phyloP scores from a whole-genome alignment of 92 coral and sea anemone species.

The Zoanthus solanderi region DNA sequence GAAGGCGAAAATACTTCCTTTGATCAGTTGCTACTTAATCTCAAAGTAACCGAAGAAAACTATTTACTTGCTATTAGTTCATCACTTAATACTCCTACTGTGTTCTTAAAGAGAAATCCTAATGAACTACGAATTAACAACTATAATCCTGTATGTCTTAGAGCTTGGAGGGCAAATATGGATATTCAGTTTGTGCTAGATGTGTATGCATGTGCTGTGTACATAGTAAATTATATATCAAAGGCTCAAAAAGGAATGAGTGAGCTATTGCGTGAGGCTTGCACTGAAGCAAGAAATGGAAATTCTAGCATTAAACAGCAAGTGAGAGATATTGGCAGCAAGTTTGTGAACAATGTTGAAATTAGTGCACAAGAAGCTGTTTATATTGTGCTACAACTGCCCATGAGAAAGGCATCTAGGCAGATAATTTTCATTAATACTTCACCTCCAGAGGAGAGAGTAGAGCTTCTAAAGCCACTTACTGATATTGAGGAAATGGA shows the following conservation, averaged over 20 bases:
- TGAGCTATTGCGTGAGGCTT: constrained; percentile 1
- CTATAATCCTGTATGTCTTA: not conserved
- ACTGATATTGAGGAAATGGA: constrained; percentile 43
- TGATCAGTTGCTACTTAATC: constrained; percentile 47
- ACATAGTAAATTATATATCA: not conserved
- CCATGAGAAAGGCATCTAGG: not conserved
- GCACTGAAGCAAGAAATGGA: not conserved
- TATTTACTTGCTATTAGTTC: constrained; percentile 58
- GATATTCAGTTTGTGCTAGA: no score
- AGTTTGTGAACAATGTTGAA: not conserved
- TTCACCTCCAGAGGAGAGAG: constrained; percentile 13
- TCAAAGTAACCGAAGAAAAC: constrained; percentile 60
- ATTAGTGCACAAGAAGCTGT: constrained; percentile 9
- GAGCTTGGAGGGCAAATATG: constrained; percentile 1
- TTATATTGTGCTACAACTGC: constrained; percentile 7
- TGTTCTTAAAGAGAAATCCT: constrained; percentile 35
- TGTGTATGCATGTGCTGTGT: no score
- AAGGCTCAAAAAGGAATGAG: constrained; percentile 6
- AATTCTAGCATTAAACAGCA: constrained; percentile 8
- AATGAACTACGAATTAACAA: constrained; percentile 3
- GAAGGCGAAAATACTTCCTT: constrained; percentile 58
- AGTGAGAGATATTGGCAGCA: not conserved
- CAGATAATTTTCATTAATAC: constrained; percentile 1
- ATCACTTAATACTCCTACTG: constrained; percentile 60
- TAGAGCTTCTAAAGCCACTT: constrained; percentile 66